Evolutionary conservation across 1,140 invertebrate species (phyloP).

Genomic region (Micrasema longulum): DNA sequence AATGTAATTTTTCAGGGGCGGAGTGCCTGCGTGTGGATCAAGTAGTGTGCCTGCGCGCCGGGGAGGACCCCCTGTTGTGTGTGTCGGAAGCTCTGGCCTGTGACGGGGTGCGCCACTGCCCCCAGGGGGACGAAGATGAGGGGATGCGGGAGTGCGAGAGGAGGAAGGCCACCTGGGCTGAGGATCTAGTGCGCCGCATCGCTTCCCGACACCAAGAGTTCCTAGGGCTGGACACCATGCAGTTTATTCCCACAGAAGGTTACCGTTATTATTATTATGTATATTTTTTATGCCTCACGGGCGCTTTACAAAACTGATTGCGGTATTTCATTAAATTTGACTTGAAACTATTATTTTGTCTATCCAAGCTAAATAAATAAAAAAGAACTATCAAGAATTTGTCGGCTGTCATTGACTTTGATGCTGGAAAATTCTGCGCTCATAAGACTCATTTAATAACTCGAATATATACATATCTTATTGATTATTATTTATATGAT

Average conservation of each 20-base stretch:
- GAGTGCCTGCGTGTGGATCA: slow-evolving; percentile 41
- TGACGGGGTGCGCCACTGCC: slow-evolving; percentile 69
- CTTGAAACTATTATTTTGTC: no score
- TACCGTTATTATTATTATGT: no score
- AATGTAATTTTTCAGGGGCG: slow-evolving; percentile 40
- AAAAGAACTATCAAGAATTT: no score
- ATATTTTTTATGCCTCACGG: no score
- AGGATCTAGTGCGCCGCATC: slow-evolving; percentile 59
- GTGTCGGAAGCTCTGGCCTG: slow-evolving; percentile 67
- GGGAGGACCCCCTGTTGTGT: slow-evolving; percentile 64
- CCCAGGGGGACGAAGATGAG: slow-evolving; percentile 69
- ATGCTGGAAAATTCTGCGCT: no score
- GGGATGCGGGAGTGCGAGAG: slow-evolving; percentile 63
- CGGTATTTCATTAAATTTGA: no score
- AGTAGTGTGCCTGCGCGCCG: slow-evolving; percentile 42
- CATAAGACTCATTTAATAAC: no score
- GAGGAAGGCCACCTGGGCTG: slow-evolving; percentile 58
- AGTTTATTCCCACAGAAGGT: slow-evolving; percentile 45
- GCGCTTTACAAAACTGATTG: no score
- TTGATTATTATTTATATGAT: no score
- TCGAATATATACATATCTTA: no score
- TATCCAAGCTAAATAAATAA: no score
- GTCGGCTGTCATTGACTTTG: no score
- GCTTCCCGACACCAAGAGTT: slow-evolving; percentile 56
- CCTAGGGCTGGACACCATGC: slow-evolving; percentile 43